Evolutionary conservation across 2,888 invertebrate species (phyloP), one percentile per base, ranked within the genome.

Genomic region (Leptinotarsa peninsularis): DNA sequence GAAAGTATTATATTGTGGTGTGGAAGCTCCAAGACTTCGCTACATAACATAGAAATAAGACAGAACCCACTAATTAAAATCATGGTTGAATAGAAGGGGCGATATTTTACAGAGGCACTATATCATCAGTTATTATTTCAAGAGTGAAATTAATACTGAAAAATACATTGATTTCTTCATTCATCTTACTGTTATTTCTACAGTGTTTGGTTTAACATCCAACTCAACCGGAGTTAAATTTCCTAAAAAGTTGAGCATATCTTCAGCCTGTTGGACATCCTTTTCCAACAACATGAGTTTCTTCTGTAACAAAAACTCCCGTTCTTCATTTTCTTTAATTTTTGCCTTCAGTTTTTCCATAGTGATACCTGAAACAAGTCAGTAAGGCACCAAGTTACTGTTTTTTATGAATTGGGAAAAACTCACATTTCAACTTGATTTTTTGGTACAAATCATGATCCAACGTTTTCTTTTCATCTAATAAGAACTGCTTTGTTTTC

Each of bases 201-300:
- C 74, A 17, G 72, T 71, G 67, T 76, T 79, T 54, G 75, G 69
- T 68, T 74, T 79, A 43, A 76, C 80, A 60, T 81, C 80, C 43
- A 79, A 63, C 69, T 82, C 82, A 17, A 81, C 79, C 18, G 82
- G 82, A 70, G 82, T 82, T 71, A 82, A 72, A 75, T 76, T 81
- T 73, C 75, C 80, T 23, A 79, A 71, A 52, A 71, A 75, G 17
- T 72, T 71, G 13, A 82, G 68, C 3, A 73, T 78, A 56, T 81
- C 79, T 67, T 81, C 77, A 33, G 80, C 81, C 70, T 79, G 63
- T 18, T 66, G 56, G 27, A 76, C 76, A 74, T 81, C 77, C 18
- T 67, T 68, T 56, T 81, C 66, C 21, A 82, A 66, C 27, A 78
- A 21, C 67, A 80, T 75, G 50, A 76, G 70, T 72, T 82, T 83